Evolutionary conservation across 1,140 invertebrate genomes (phyloP), one percentile per base, ranked within the genome.

Genomic region (Saccostrea cuccullata): DNA sequence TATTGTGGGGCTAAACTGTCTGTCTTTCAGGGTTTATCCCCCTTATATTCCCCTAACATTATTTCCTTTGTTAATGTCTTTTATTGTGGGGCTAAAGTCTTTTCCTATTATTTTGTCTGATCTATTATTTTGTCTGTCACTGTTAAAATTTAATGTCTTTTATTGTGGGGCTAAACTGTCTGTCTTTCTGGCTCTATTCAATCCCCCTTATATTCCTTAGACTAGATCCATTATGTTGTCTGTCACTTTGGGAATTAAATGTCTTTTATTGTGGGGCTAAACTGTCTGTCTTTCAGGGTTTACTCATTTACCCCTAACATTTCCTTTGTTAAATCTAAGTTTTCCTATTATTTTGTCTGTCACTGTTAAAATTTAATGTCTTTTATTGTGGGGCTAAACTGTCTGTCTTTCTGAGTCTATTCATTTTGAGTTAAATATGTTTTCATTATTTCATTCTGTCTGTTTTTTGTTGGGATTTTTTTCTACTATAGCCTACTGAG

Each of bases 161-260:
- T 70, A 9, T 70, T 70, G 67, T 70, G 67, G 58, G 67, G 64
- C 67, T 23, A 70, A 70, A 26, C n/a, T 70, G 67, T 70, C 67
- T 70, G 67, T 30, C 20, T 70, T 70, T 70, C 67, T 70, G 67
- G 67, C 20, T 70, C 67, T 70, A 26, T 23, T 23, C 67, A 26
- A 26, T 23, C 23, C 20, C 20, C 9, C 12, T 60, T 60, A 58
- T 58, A 2, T 58, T 58, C 20, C 58, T 60, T 60, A 13, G 8
- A 60, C 20, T 15, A 60, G 58, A 60, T 60, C 12, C 13, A 60
- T 60, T 15, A 60, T 60, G 58, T 0, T 60, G 58, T 60, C 58
- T 60, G 58, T 60, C 58, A 60, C 58, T 60, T 11, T 60, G 58
- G 12, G 58, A 60, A 60, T 60, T 60, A 3, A 60, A 13, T 60